Base-by-base conservation (phyloP, 1,140 invertebrate species). In the Atopsyche davidsoni region DNA sequence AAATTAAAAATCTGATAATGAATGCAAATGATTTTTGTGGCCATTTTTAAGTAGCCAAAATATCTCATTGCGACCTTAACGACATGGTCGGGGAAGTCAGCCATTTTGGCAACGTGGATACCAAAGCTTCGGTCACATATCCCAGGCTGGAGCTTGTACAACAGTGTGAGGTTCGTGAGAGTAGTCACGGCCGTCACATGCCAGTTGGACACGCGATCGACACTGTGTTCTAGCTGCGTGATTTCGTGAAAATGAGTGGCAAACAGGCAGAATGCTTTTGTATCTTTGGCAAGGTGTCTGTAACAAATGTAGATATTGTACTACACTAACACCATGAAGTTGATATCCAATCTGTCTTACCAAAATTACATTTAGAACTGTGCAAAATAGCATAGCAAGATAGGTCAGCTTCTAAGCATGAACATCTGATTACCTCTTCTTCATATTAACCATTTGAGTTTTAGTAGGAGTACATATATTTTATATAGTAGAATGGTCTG, bases 241-340 rank as follows among this genome's bases (percentile, higher is more conserved):
- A 99, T 79, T 69, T 99, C 95, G 65, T 98, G 94, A 64, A 96
- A 99, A 78, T 99, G 96, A 0, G 96, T 99, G 0, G 96, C 95
- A 78, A 98, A 98, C 6, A 99, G 66, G 36, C 88, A 87, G 65
- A 88, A 98, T 32, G 88, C 82, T 68, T 87, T 83, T 1, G 86
- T 80, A 63, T 91, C 79, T 55, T 77, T 86, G 0, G 91, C 90
- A 59, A 98, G 78, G 69, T 93, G 78, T 60, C 91, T 93, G 65
- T 19, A 73, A 73, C 55, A 18, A 39, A 4, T 36, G 24, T 25
- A 28, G n/a, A n/a, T n/a, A 28, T 7, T 55, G 55, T n/a, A n/a
- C n/a, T n/a, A n/a, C n/a, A n/a, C n/a, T n/a, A n/a, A n/a, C n/a
- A n/a, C n/a, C n/a, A n/a, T n/a, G n/a, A n/a, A n/a, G n/a, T n/a